Evolutionary conservation across 2,888 invertebrate species (phyloP), one percentile per base, ranked within the genome.

Genomic region (Epinotia bilunana): DNA sequence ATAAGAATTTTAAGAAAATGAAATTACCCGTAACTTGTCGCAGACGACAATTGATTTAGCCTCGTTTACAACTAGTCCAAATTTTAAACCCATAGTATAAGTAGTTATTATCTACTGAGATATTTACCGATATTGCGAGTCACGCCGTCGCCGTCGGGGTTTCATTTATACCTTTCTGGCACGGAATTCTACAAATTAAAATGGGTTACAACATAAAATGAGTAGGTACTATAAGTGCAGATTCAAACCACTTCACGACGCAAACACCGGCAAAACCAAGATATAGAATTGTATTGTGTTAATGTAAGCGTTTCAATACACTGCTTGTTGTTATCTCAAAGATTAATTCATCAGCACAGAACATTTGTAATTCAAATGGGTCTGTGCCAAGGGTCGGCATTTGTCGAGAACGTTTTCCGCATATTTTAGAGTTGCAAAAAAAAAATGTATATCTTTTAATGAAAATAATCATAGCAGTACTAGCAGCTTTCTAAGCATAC

Each of bases 291-390:
- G 23, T 63, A 69, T 69, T 60, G 33, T 13, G 33, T 57, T 16
- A 65, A 55, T 33, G 55, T 65, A 49, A 57, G 9, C 58, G 39
- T 60, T 46, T 69, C 55, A 68, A 69, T 74, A 69, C 33, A 43
- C 28, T 57, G 55, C n/a, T 62, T 71, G 64, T 63, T 69, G 70
- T 76, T 62, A 63, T 72, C 63, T 53, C 49, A 9, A n/a, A 72
- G 72, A 77, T 77, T 72, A 72, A 77, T 77, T 77, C 72, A 74
- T 77, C 77, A 65, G 69, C 39, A 53, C 67, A 64, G 67, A 68
- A 67, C 39, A 77, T 77, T 77, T 77, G 77, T 63, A 75, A 75
- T 75, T 75, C 77, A 75, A 77, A 77, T 75, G 49, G 20, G 74
- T 61, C 65, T 61, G 4, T 63, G 74, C 57, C n/a, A 76, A 72